Conservation (phyloP, 2,113 vertebrate species). For the Odobenus rosmarus region DNA sequence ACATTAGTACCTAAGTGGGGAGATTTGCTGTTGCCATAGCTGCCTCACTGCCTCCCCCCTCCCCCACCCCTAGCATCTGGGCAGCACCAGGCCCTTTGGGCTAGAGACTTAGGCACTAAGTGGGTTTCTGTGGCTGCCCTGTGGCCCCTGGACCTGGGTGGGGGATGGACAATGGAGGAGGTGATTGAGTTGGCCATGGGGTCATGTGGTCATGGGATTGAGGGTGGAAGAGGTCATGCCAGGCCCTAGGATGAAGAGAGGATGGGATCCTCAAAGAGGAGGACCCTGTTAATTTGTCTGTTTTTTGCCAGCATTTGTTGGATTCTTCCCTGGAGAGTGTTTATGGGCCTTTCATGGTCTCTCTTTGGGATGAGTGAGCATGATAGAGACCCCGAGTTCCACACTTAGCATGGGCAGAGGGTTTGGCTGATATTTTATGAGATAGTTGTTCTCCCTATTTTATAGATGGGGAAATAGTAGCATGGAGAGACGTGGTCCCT, state of each 20-base stretch:
- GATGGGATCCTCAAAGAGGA: not conserved
- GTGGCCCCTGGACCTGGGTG: not conserved
- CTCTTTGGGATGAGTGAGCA: not conserved
- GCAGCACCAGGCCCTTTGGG: not conserved
- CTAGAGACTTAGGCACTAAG: not conserved
- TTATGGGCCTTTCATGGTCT: not conserved
- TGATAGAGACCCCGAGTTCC: not conserved
- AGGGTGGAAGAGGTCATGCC: not conserved
- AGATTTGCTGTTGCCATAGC: constrained; percentile 79
- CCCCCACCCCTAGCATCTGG: not conserved
- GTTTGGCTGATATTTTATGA: not conserved
- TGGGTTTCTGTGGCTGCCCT: not conserved
- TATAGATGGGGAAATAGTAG: not conserved
- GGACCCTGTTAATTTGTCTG: not conserved
- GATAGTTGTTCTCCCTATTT: not conserved
- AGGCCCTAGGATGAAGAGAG: not conserved
- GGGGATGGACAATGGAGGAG: not conserved
- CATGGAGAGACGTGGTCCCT: not conserved
- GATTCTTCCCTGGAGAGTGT: not conserved
- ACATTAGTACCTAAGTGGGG: constrained; percentile 84
- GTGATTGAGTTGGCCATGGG: not conserved
- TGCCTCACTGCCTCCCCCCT: rapidly evolving
- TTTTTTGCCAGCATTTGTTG: not conserved
- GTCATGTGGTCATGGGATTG: not conserved
- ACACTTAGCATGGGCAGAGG: not conserved